Evolutionary conservation across 2,888 invertebrate species (phyloP), one percentile per base, ranked within the genome.

Genomic region (Philopedon plagiatum): DNA sequence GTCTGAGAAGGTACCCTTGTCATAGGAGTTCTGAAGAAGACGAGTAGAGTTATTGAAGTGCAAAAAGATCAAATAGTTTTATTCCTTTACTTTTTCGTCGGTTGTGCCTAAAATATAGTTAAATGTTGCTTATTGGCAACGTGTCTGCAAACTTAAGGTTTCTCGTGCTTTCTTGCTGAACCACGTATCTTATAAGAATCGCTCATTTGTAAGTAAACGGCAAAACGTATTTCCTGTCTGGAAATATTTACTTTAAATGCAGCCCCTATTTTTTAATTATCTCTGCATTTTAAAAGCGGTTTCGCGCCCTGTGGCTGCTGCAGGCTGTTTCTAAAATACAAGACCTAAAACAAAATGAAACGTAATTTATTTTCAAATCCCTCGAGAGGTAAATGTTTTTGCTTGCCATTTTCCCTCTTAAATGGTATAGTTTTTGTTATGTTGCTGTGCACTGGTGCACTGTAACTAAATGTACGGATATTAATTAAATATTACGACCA

Each of bases 181-280:
- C n/a, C n/a, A n/a, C n/a, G n/a, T n/a, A n/a, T n/a, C n/a, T n/a
- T n/a, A n/a, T n/a, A n/a, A n/a, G n/a, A n/a, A n/a, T n/a, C n/a
- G n/a, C n/a, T n/a, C 18, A 44, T 18, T 41, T 18, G 5, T 41
- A 0, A 44, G 7, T 11, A 44, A 44, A 44, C 5, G 19, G 15
- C 44, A 19, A 2, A 15, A 41, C 18, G 18, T 11, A 11, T 39
- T 39, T 49, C 23, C n/a, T 23, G n/a, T 23, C 23, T 23, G n/a
- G 5, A 23, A 23, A 49, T 23, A 23, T 49, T 23, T 23, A 23
- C 23, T 49, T 23, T 49, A 49, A 49, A 49, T 49, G n/a, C 46
- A 49, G 23, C n/a, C 21, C 46, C 46, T 34, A 32, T 32, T 29
- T 32, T 37, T 37, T 56, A 56, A 56, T 56, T 56, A 56, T 56